Evolutionary conservation across 2,888 invertebrate species (phyloP).

Genomic region (Thymelicus lineola): DNA sequence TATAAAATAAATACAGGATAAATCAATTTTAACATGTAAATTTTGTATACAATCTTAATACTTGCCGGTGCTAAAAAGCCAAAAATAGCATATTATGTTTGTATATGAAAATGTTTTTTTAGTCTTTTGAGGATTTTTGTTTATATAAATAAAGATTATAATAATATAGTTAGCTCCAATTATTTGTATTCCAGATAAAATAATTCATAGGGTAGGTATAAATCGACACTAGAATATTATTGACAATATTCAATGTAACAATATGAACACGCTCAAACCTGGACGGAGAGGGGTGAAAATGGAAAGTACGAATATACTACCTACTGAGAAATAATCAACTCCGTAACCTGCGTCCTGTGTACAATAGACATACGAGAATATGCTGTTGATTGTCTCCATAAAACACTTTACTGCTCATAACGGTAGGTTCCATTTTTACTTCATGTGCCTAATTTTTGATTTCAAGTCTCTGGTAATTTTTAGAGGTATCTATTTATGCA

Average conservation of each 20-base stretch:
- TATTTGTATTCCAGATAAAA: slow-evolving; percentile 15
- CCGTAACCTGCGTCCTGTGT: background rate
- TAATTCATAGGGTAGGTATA: slow-evolving; percentile 15
- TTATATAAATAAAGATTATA: slow-evolving; percentile 18
- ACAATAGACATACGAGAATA: background rate
- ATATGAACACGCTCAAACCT: slow-evolving; percentile 78
- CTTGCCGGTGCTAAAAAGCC: slow-evolving; percentile 25
- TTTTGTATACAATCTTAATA: slow-evolving; percentile 30
- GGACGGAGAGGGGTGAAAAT: slow-evolving; percentile 78
- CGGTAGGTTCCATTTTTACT: too few species aligned
- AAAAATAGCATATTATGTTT: slow-evolving; percentile 31
- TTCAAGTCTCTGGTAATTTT: too few species aligned
- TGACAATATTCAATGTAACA: slow-evolving; percentile 50
- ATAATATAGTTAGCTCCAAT: slow-evolving; percentile 9
- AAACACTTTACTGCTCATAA: background rate
- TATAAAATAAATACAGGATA: slow-evolving; percentile 17
- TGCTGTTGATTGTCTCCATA: background rate
- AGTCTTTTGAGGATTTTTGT: slow-evolving; percentile 23
- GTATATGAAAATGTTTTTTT: slow-evolving; percentile 25
- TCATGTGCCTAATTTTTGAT: too few species aligned
- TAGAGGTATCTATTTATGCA: too few species aligned
- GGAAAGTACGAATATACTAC: slow-evolving; percentile 54
- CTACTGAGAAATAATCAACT: slow-evolving; percentile 36
- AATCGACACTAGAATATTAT: slow-evolving; percentile 56
- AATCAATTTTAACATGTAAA: slow-evolving; percentile 20